Base-by-base conservation (phyloP, 2,113 vertebrate genomes). In the Tyto alba region DNA sequence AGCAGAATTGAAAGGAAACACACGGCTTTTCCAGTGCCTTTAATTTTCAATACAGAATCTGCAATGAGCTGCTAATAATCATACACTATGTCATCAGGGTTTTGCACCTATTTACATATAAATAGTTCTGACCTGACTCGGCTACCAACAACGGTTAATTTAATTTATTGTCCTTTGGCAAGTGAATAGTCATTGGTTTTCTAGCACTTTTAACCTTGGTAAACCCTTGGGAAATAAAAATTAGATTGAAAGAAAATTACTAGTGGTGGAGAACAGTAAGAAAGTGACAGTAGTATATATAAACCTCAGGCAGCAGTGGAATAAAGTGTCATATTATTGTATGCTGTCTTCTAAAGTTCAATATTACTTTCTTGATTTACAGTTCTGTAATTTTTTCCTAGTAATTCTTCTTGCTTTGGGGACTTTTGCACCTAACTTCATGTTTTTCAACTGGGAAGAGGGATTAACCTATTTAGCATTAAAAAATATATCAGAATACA, bases 211-310 rank as follows among this genome's bases (percentile, higher is more conserved):
- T 98, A 98, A 98, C 98, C 98, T 98, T 97, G 96, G 96, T 82
- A 94, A 98, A 97, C 98, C 98, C 97, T 96, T 98, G 98, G 98
- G 98, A 98, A 98, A 98, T 98, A 98, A 98, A 98, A 98, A 98
- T 98, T 98, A 98, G 97, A 98, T 98, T 97, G 98, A 97, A 97
- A 98, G 98, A 98, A 98, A 98, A 98, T 98, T 98, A 98, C 98
- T 97, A 95, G 93, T 95, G 93, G 97, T 97, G 63, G 97, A 92
- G 94, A 98, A 98, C 96, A 97, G 97, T 96, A 97, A 98, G 98
- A 97, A 98, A 98, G 95, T 98, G 98, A 98, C 98, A 98, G 97
- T 97, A 91, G 98, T 97, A 98, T 98, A 98, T 98, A 98, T 98
- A 98, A 98, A 98, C 98, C 97, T 96, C 93, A 45, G 71, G 98